Evolutionary conservation across 2,797 vertebrate genomes (phyloP).

Genomic region (Podargus strigoides): DNA sequence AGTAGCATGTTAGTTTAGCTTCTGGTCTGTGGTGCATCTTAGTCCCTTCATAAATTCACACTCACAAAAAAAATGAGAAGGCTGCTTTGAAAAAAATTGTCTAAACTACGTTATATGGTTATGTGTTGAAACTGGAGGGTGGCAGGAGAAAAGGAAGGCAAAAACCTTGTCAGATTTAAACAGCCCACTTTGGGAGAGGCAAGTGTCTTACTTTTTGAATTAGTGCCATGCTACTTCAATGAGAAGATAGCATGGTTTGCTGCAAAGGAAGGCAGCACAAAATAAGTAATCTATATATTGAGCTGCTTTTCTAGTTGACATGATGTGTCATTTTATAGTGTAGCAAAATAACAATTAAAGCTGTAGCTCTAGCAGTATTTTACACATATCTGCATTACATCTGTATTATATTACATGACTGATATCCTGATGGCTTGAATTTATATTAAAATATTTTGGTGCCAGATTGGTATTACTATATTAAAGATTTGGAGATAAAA

Average conservation of each 20-base stretch:
- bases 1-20: neutral
- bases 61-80: neutral
- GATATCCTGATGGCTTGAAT: neutral
- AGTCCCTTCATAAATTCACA: neutral
- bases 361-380: neutral
- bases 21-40: neutral
- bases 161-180: neutral
- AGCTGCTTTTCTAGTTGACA: neutral
- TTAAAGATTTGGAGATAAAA: neutral
- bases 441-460: neutral
- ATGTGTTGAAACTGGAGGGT: neutral
- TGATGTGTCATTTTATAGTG: neutral
- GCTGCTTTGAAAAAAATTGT: neutral
- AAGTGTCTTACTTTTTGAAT: neutral
- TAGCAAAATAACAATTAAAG: neutral
- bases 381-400: neutral
- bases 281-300: neutral
- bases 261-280: neutral
- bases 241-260: neutral
- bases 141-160: neutral
- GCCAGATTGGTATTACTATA: neutral
- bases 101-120: neutral
- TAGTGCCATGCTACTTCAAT: neutral
- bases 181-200: neutral
- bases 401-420: neutral